phyloP scores from a whole-genome alignment of 2,113 vertebrate genomes.

The Scortum barcoo region DNA sequence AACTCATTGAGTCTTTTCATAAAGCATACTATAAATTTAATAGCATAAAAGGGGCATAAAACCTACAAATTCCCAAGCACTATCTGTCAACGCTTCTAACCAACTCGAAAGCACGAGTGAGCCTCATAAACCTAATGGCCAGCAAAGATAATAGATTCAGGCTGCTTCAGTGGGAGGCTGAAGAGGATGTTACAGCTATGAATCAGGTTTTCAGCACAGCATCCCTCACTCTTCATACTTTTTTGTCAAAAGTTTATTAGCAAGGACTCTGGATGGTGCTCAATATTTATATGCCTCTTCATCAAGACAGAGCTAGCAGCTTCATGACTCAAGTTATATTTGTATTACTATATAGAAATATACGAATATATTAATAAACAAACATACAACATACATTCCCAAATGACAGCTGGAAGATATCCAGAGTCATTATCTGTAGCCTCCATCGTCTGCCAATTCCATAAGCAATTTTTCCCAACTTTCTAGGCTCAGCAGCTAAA shows the following conservation, averaged over 20 bases:
- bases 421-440: conserved; percentile 61
- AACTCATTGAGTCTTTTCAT: conserved; percentile 7
- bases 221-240: not conserved
- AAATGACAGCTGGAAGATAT: conserved; percentile 64
- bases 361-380: not conserved
- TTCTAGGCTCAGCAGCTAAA: conserved; percentile 60
- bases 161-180: not conserved
- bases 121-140: conserved; percentile 59
- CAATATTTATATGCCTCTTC: not conserved
- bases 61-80: conserved; percentile 32
- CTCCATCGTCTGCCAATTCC: conserved; percentile 62
- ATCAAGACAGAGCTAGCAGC: not conserved
- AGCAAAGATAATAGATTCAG: conserved; percentile 30
- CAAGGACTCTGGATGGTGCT: not conserved
- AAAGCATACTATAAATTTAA: conserved; percentile 23
- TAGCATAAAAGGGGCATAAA: conserved; percentile 21
- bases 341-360: not conserved
- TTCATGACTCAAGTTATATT: not conserved
- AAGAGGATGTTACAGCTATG: conserved; percentile 11
- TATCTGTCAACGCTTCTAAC: conserved; percentile 3
- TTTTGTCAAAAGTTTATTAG: not conserved
- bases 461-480: conserved; percentile 56
- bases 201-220: not conserved
- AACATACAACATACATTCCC: conserved; percentile 44
- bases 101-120: conserved; percentile 44